Conservation (phyloP, 2,888 invertebrate genomes). For the Beris morrisii region DNA sequence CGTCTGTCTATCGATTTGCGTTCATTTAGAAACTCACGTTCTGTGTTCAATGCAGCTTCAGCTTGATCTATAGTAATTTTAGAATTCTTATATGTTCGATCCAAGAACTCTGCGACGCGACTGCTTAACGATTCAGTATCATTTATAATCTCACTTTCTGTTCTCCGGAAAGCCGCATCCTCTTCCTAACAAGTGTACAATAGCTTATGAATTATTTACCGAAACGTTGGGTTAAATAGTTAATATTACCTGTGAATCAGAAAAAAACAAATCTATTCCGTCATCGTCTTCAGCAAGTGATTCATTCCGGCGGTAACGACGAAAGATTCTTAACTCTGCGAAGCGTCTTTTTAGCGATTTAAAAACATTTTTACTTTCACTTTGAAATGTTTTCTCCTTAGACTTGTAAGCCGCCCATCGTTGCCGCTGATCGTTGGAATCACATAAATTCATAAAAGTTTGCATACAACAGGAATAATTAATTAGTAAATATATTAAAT, state of each 20-base stretch:
- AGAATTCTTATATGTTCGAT: no score
- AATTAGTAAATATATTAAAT: conserved; percentile 20
- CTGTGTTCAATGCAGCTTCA: conserved; percentile 49
- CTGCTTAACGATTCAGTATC: no score
- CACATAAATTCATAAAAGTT: no score
- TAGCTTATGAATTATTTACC: background rate
- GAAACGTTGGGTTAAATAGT: background rate
- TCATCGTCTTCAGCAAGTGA: conserved; percentile 65
- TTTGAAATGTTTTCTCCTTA: conserved; percentile 53
- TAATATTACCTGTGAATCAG: conserved; percentile 67
- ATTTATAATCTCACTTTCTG: no score
- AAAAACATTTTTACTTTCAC: conserved; percentile 52
- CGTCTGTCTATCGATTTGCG: conserved; percentile 49
- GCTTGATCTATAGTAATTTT: no score
- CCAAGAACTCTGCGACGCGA: no score
- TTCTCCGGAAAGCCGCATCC: conserved; percentile 71
- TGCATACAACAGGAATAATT: conserved; percentile 9
- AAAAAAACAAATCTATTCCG: conserved; percentile 79
- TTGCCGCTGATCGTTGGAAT: conserved; percentile 59
- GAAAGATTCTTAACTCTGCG: conserved; percentile 20
- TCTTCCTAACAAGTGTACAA: conserved; percentile 57
- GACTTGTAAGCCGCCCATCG: no score
- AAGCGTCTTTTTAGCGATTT: conserved; percentile 46
- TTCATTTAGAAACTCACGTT: conserved; percentile 50
- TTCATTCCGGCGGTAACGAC: conserved; percentile 18